These are phyloP conservation scores for Xanthorhoe spadicearia DNA, from an alignment of 2,888 invertebrate species.

Conservation along the genomic window DNA sequence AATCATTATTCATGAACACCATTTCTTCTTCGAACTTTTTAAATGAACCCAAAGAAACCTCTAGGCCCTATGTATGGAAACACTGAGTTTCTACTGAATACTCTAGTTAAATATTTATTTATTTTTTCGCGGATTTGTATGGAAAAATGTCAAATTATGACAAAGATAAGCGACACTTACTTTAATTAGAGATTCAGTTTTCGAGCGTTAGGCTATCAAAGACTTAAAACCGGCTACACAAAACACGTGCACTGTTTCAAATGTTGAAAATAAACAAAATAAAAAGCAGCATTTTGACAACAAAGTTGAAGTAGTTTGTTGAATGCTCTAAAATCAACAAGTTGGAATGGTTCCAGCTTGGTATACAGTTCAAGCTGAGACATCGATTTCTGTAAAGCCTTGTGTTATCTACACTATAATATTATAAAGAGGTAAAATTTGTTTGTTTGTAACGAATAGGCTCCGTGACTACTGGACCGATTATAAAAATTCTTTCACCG, in stretches of 20 bases:
- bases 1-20: not conserved
- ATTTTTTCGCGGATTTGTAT: too few relatives aligned
- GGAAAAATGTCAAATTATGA: too few relatives aligned
- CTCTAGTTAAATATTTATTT: too few relatives aligned
- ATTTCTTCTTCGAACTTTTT: not conserved
- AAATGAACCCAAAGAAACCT: not conserved
- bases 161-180: too few relatives aligned
- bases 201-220: too few relatives aligned
- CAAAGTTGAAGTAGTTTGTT: not conserved
- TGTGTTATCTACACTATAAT: too few relatives aligned
- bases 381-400: not conserved
- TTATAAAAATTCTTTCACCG: too few relatives aligned
- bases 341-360: not conserved
- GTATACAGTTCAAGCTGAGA: not conserved
- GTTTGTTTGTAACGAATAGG: too few relatives aligned
- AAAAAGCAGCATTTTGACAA: not conserved
- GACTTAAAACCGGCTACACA: not conserved
- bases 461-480: too few relatives aligned
- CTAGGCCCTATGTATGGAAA: constrained; percentile 3
- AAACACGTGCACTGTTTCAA: not conserved
- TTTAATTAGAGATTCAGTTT: too few relatives aligned
- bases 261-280: not conserved
- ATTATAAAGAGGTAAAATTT: too few relatives aligned
- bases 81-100: too few relatives aligned
- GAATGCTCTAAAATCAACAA: not conserved